Conservation (phyloP, 2,113 vertebrate species). For the Pachyramphus minor region DNA sequence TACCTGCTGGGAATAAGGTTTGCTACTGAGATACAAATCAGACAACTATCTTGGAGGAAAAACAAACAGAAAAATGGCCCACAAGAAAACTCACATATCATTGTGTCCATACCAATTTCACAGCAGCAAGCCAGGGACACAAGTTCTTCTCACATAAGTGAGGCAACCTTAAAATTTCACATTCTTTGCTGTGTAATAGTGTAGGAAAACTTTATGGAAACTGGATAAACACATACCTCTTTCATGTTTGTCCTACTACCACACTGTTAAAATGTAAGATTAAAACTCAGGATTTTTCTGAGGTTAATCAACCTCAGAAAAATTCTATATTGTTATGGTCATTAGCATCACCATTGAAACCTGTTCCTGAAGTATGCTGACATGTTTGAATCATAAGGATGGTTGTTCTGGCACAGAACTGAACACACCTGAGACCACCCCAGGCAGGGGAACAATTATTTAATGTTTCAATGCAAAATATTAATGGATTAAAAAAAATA, state of each 20-base stretch:
- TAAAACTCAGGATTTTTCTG: neutral
- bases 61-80: neutral
- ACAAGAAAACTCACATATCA: neutral
- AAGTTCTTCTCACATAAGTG: neutral
- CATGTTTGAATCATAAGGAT: neutral
- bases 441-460: neutral
- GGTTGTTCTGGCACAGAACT: neutral
- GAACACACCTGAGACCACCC: neutral
- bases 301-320: neutral
- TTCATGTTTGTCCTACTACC: neutral
- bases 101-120: neutral
- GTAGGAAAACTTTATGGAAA: neutral
- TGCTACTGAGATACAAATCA: neutral
- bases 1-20: neutral
- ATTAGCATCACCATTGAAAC: neutral
- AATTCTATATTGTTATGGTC: neutral
- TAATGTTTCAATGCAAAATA: neutral
- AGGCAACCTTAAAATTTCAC: neutral
- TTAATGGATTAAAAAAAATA: neutral
- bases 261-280: neutral
- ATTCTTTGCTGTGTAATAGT: neutral
- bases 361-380: neutral
- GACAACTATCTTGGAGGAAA: neutral
- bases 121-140: neutral
- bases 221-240: neutral